phyloP scores from a whole-genome alignment of 2,113 vertebrate species.

The Bolborhynchus lineola region DNA sequence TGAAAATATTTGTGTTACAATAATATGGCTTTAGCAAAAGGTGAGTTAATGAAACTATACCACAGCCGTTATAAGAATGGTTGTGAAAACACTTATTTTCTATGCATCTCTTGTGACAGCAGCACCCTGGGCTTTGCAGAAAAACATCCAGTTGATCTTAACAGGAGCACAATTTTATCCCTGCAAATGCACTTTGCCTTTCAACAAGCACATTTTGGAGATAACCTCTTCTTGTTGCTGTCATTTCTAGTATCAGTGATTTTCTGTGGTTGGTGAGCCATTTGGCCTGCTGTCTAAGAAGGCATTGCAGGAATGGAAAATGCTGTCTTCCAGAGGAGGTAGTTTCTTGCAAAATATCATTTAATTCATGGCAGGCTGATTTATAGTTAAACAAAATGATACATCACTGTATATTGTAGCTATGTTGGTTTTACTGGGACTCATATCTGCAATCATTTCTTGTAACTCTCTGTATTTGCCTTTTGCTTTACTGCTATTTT shows the following conservation, averaged over 20 bases:
- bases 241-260: not conserved
- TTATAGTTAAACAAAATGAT: not conserved
- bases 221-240: not conserved
- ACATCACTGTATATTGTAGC: not conserved
- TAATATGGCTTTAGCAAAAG: not conserved
- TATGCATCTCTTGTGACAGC: not conserved
- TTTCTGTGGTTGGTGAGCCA: not conserved
- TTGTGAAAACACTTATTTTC: not conserved
- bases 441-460: not conserved
- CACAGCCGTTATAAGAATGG: rapidly evolving
- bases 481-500: not conserved
- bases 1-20: not conserved
- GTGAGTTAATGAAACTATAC: not conserved
- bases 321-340: not conserved
- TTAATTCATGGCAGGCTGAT: not conserved
- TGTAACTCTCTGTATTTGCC: not conserved
- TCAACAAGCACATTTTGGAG: not conserved
- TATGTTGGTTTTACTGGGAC: not conserved
- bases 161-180: not conserved
- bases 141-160: not conserved
- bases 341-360: not conserved
- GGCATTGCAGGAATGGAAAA: not conserved
- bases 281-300: not conserved
- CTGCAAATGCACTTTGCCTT: not conserved
- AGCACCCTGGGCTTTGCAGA: not conserved